Percentiles rank a stretch among this genome's conserved stretches.
Conservation (phyloP, 2,888 invertebrate genomes). For the Drosophila stalkeri region DNA sequence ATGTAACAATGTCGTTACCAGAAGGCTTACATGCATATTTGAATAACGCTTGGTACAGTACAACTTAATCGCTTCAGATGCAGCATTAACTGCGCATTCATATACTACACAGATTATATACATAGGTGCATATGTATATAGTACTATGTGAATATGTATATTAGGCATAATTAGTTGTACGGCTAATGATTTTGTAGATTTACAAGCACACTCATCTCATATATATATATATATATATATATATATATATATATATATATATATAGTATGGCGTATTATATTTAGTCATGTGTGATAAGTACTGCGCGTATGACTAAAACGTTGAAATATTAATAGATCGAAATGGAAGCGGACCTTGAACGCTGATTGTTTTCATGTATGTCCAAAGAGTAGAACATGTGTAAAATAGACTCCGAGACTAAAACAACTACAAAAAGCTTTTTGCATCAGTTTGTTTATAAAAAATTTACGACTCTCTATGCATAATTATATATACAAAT, state of each 20-base stretch:
- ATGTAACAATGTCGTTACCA: conserved; percentile 1
- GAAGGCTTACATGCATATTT: conserved; percentile 2
- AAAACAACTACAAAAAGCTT: not conserved
- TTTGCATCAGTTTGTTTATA: conserved; percentile 9
- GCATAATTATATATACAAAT: not conserved
- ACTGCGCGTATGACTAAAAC: conserved; percentile 34
- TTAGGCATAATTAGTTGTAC: conserved; percentile 1
- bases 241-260: too few relatives aligned
- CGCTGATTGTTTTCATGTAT: conserved; percentile 25
- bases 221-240: too few relatives aligned
- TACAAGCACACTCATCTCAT: not conserved
- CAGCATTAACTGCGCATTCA: not conserved
- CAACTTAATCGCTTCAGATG: conserved; percentile 2
- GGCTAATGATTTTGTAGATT: conserved; percentile 2
- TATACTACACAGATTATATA: not conserved
- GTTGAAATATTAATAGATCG: conserved; percentile 28
- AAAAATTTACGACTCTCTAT: conserved; percentile 17
- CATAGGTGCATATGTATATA: not conserved
- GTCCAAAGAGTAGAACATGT: conserved; percentile 17
- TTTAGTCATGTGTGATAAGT: conserved; percentile 30
- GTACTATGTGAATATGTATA: not conserved
- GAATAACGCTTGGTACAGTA: not conserved
- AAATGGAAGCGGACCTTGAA: conserved; percentile 35
- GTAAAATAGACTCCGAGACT: conserved; percentile 2
- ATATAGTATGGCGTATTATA: not conserved